Conservation (phyloP, 2,888 invertebrate species). For the Nymphalis c-album region DNA sequence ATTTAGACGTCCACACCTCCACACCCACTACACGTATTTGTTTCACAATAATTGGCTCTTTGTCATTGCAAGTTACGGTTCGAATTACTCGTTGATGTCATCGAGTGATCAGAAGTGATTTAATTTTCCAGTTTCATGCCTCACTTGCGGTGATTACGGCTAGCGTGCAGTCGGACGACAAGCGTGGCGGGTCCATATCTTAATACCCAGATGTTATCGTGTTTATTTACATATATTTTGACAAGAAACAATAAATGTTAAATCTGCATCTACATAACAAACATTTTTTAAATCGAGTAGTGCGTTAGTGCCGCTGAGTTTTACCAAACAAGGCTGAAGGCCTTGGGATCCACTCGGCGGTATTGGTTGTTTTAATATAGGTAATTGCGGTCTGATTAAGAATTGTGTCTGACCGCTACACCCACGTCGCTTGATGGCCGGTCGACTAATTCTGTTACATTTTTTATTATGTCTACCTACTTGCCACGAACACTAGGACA, state of each 20-base stretch:
- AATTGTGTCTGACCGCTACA: slow-evolving; percentile 57
- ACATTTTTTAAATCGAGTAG: slow-evolving; percentile 54
- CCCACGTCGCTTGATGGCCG: slow-evolving; percentile 55
- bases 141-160: slow-evolving; percentile 16
- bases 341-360: slow-evolving; percentile 71
- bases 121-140: slow-evolving; percentile 39
- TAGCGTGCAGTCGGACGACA: slow-evolving; percentile 5
- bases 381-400: slow-evolving; percentile 76
- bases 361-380: slow-evolving; percentile 73
- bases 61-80: slow-evolving; percentile 35
- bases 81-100: slow-evolving; percentile 43
- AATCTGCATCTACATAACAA: slow-evolving; percentile 46
- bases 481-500: slow-evolving; percentile 7
- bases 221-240: slow-evolving; percentile 27
- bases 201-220: slow-evolving; percentile 24
- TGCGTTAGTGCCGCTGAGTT: slow-evolving; percentile 33
- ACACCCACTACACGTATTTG: slow-evolving; percentile 31
- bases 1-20: slow-evolving; percentile 15
- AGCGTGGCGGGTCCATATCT: slow-evolving; percentile 20
- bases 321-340: slow-evolving; percentile 63
- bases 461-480: slow-evolving; percentile 39
- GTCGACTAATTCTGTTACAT: slow-evolving; percentile 43
- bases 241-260: slow-evolving; percentile 16
- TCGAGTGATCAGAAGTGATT: slow-evolving; percentile 40
- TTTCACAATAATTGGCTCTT: slow-evolving; percentile 39